phyloP scores from a whole-genome alignment of 2,888 invertebrate genomes.

The Gisinianus flammeolus region DNA sequence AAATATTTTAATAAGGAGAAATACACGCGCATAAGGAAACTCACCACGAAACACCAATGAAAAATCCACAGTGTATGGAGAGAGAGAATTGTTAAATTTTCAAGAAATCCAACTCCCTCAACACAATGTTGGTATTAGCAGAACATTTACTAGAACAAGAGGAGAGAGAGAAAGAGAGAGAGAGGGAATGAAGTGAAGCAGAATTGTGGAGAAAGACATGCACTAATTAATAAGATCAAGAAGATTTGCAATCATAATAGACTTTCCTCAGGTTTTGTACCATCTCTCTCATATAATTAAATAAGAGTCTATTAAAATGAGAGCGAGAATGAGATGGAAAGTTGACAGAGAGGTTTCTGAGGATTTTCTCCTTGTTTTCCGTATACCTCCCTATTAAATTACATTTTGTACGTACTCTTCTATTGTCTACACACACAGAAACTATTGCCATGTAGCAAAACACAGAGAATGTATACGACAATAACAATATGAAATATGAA shows the following conservation, averaged over 20 bases:
- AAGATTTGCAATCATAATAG: background rate
- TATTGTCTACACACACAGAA: no score
- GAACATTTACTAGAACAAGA: background rate
- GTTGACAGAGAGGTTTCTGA: background rate
- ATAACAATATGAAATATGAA: background rate
- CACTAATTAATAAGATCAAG: conserved; percentile 28
- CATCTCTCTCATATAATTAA: background rate
- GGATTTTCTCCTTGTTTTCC: conserved; percentile 5
- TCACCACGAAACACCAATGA: no score
- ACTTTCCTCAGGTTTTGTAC: background rate
- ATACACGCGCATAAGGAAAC: no score
- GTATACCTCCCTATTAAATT: background rate
- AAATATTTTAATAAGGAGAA: no score
- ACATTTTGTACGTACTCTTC: background rate
- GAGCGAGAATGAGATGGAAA: background rate
- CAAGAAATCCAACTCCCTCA: background rate
- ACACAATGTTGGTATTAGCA: background rate
- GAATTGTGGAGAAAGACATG: conserved; percentile 18
- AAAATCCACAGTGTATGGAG: no score
- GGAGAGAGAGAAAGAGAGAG: background rate
- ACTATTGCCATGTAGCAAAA: background rate
- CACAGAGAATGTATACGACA: background rate
- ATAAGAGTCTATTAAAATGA: conserved; percentile 16
- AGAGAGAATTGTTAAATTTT: no score
- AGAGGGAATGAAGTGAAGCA: background rate